Evolutionary conservation across 2,888 invertebrate genomes (phyloP).

Genomic region (Trichopria drosophilae): DNA sequence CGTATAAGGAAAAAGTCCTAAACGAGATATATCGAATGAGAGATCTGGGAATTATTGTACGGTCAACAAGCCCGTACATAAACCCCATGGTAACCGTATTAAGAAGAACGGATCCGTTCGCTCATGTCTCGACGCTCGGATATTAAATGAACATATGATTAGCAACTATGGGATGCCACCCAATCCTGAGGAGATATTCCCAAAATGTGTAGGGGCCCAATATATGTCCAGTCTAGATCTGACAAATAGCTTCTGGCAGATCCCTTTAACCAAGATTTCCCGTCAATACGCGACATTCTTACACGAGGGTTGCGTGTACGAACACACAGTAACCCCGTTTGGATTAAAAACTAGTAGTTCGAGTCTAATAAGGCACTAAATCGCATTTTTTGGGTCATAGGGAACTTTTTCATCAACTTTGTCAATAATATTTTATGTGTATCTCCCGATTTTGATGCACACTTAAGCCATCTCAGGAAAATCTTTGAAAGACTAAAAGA

Average conservation of each 20-base stretch:
- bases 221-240: slow-evolving; percentile 30
- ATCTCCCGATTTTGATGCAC: not conserved
- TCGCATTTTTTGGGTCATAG: too few species aligned
- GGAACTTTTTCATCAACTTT: too few species aligned
- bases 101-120: too few species aligned
- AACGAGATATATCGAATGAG: not conserved
- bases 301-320: too few species aligned
- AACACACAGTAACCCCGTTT: too few species aligned
- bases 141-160: not conserved
- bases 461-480: not conserved
- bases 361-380: too few species aligned
- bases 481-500: not conserved
- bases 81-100: not conserved
- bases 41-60: not conserved
- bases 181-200: slow-evolving; percentile 20
- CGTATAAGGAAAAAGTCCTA: too few species aligned
- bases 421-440: not conserved
- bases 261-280: too few species aligned
- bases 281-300: too few species aligned
- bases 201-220: slow-evolving; percentile 13
- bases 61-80: not conserved
- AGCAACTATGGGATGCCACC: not conserved
- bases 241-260: slow-evolving; percentile 36
- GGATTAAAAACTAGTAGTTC: too few species aligned
- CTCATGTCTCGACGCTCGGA: not conserved